A percentile compares a stretch with the other conserved stretches of the same genome.
These are phyloP conservation scores for Stenodera caucasica DNA, from an alignment of 2,888 invertebrate genomes.

Conservation along the genomic window DNA sequence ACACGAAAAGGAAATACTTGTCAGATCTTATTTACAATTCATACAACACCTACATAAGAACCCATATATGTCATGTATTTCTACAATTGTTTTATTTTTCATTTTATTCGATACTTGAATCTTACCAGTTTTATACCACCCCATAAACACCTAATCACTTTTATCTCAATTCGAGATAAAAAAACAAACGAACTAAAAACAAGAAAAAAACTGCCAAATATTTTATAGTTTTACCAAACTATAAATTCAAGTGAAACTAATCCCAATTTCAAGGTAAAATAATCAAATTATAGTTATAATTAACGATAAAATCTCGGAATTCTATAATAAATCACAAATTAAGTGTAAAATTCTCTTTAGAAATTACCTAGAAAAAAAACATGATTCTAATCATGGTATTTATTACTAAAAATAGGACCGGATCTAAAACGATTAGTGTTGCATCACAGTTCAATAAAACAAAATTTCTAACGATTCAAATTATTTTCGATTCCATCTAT, in stretches of 20 bases:
- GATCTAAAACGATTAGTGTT: too few relatives aligned
- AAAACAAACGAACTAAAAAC: too few relatives aligned
- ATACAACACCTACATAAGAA: constrained; percentile 8
- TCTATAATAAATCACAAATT: background rate
- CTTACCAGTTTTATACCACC: background rate
- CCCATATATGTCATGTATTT: constrained; percentile 5
- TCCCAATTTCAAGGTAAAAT: background rate
- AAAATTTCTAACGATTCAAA: too few relatives aligned
- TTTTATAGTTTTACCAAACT: background rate
- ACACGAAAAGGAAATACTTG: constrained; percentile 4
- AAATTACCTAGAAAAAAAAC: too few relatives aligned
- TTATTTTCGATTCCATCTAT: too few relatives aligned
- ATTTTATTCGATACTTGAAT: background rate
- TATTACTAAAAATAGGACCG: too few relatives aligned
- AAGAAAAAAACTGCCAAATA: background rate
- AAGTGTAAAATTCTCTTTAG: background rate
- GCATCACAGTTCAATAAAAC: too few relatives aligned
- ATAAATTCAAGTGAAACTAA: constrained; percentile 2
- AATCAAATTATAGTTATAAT: background rate
- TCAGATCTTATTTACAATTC: constrained; percentile 6
- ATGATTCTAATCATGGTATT: too few relatives aligned
- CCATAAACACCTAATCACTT: constrained; percentile 8
- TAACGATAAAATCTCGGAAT: background rate
- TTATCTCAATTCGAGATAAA: background rate
- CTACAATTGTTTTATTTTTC: background rate